These are phyloP conservation scores for Anabacerthia variegaticeps DNA, from an alignment of 2,797 vertebrate genomes.

Conservation along the genomic window DNA sequence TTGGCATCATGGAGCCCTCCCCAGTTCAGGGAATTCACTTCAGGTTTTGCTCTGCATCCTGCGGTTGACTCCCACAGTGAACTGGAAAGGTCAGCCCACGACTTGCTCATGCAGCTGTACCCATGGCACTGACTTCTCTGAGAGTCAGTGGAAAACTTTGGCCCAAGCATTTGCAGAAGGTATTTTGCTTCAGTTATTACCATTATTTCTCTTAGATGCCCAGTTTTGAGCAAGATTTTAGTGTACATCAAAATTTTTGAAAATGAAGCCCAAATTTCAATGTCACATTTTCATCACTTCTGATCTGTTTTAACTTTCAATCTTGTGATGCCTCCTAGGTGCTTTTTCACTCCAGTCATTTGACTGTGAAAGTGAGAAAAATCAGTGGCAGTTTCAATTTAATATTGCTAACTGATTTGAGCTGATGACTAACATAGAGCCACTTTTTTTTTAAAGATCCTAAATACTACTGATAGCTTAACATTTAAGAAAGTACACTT, in stretches of 20 bases:
- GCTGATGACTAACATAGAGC: not conserved
- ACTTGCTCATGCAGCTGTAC: not conserved
- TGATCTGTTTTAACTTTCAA: not conserved
- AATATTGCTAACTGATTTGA: not conserved
- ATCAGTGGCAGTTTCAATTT: not conserved
- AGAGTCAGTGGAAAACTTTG: not conserved
- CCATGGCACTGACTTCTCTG: not conserved
- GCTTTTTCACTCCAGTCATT: not conserved
- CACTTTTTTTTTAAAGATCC: not conserved
- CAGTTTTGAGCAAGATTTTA: not conserved
- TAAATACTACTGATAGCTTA: not conserved
- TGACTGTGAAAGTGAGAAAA: slow-evolving; percentile 3
- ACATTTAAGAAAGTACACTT: not conserved
- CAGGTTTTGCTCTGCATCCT: not conserved
- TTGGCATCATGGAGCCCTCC: not conserved
- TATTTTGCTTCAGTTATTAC: not conserved
- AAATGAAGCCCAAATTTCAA: not conserved
- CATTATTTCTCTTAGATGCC: not conserved
- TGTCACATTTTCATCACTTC: not conserved
- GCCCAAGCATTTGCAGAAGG: not conserved
- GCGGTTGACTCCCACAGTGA: fast-evolving
- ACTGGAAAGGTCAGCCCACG: not conserved
- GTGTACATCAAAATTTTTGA: not conserved
- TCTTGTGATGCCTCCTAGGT: not conserved
- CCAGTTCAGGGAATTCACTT: not conserved